These are phyloP conservation scores for Drosophila maculinotata DNA, from an alignment of 2,888 invertebrate species.

Conservation along the genomic window DNA sequence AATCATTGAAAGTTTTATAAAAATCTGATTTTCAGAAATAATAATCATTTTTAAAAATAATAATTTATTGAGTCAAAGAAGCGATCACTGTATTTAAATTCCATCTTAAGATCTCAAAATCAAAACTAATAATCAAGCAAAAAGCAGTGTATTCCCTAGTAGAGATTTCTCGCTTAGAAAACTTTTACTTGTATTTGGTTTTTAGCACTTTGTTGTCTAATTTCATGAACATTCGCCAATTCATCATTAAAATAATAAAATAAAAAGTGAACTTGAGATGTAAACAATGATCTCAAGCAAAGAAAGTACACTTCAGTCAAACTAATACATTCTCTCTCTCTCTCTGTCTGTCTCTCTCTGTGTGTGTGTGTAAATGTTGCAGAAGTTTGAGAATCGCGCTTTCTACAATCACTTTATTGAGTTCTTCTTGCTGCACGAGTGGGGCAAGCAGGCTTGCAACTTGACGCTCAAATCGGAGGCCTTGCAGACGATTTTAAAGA, in stretches of 20 bases:
- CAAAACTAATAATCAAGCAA: too few species aligned
- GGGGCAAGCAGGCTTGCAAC: constrained; percentile 83
- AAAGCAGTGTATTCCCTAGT: neutral
- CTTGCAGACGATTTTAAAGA: constrained; percentile 82
- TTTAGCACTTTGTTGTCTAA: constrained; percentile 14
- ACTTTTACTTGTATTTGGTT: neutral
- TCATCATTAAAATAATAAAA: constrained; percentile 3
- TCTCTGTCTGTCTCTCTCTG: neutral
- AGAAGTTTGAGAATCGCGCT: constrained; percentile 81
- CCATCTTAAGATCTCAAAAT: neutral
- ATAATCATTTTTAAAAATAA: too few species aligned
- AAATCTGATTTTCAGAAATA: too few species aligned
- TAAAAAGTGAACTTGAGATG: too few species aligned
- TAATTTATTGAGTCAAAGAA: too few species aligned
- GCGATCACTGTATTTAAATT: too few species aligned
- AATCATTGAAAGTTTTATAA: too few species aligned
- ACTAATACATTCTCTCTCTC: neutral
- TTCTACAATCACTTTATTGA: constrained; percentile 81
- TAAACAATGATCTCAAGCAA: constrained; percentile 6
- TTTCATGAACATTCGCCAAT: neutral
- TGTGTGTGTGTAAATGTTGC: too few species aligned
- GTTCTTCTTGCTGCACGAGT: constrained; percentile 83
- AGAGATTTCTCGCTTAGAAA: too few species aligned
- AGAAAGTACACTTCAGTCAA: constrained; percentile 13
- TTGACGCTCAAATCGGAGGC: constrained; percentile 81